These are phyloP conservation scores for Parnassius mnemosyne DNA, from an alignment of 2,888 invertebrate genomes.

Conservation along the genomic window DNA sequence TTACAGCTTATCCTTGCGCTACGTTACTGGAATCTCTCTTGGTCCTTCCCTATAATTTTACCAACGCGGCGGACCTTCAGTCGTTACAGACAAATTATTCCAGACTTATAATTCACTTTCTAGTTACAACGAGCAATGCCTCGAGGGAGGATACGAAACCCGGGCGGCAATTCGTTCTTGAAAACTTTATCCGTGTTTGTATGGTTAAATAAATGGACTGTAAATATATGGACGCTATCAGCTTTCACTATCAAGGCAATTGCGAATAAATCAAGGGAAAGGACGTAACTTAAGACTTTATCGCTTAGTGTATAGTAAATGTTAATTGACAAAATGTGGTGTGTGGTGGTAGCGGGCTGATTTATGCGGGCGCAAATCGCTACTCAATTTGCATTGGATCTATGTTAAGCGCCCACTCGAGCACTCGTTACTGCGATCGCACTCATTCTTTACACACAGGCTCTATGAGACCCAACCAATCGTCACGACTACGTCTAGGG, in stretches of 20 bases:
- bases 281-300: conserved; percentile 34
- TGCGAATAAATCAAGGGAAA: conserved; percentile 43
- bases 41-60: conserved; percentile 54
- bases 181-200: conserved; percentile 33
- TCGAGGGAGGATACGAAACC: conserved; percentile 32
- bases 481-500: conserved; percentile 52
- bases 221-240: conserved; percentile 31
- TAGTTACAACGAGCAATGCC: conserved; percentile 48
- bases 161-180: conserved; percentile 39
- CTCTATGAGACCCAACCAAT: conserved; percentile 41
- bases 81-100: conserved; percentile 52
- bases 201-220: conserved; percentile 30
- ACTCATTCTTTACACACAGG: conserved; percentile 43
- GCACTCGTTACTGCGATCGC: conserved; percentile 58
- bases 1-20: conserved; percentile 38
- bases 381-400: conserved; percentile 70
- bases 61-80: conserved; percentile 42
- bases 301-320: conserved; percentile 50
- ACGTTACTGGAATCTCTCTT: conserved; percentile 40
- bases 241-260: conserved; percentile 34
- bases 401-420: conserved; percentile 64
- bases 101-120: conserved; percentile 58
- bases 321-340: conserved; percentile 66
- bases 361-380: conserved; percentile 63
- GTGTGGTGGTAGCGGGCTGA: conserved; percentile 45